Percentiles rank a stretch among this genome's conserved stretches.
Conservation (phyloP, 2,113 vertebrate genomes). For the Epinephelus moara region DNA sequence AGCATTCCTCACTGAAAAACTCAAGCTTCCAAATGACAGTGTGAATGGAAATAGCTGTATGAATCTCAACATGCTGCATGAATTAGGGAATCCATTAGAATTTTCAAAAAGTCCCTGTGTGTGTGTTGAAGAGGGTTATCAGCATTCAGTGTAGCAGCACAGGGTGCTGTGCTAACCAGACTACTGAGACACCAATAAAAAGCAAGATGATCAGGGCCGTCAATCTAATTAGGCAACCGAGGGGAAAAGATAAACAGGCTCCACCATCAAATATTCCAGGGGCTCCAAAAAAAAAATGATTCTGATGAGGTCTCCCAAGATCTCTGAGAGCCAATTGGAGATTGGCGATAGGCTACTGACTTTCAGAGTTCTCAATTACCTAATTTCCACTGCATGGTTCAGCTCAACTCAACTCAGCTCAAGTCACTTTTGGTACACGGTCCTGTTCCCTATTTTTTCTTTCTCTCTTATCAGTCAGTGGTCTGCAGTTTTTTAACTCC, state of each 20-base stretch:
- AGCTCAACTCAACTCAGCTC: too few species aligned
- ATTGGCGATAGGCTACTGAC: background rate
- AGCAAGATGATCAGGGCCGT: constrained; percentile 48
- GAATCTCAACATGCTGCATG: constrained; percentile 31
- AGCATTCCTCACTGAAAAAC: constrained; percentile 21
- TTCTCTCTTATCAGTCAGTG: too few species aligned
- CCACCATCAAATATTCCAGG: constrained; percentile 20
- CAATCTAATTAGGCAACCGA: constrained; percentile 40
- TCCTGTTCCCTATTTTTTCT: too few species aligned
- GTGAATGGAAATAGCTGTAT: constrained; percentile 29
- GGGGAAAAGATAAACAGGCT: constrained; percentile 25
- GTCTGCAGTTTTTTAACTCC: too few species aligned
- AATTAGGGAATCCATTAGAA: constrained; percentile 40
- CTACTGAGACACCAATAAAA: constrained; percentile 38
- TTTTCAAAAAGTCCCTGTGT: constrained; percentile 32
- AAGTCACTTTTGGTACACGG: too few species aligned
- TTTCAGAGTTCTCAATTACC: background rate
- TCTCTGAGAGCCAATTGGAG: constrained; percentile 1
- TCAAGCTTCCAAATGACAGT: constrained; percentile 30
- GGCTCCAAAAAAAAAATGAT: constrained; percentile 8
- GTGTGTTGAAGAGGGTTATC: constrained; percentile 48
- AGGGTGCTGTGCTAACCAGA: constrained; percentile 28
- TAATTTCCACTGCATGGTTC: too few species aligned
- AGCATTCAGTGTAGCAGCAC: constrained; percentile 35
- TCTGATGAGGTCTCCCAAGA: background rate